Evolutionary conservation across 64 coral and sea anemone genomes (phyloP), one percentile per base, ranked within the genome.

Genomic region (Montipora capricornis): DNA sequence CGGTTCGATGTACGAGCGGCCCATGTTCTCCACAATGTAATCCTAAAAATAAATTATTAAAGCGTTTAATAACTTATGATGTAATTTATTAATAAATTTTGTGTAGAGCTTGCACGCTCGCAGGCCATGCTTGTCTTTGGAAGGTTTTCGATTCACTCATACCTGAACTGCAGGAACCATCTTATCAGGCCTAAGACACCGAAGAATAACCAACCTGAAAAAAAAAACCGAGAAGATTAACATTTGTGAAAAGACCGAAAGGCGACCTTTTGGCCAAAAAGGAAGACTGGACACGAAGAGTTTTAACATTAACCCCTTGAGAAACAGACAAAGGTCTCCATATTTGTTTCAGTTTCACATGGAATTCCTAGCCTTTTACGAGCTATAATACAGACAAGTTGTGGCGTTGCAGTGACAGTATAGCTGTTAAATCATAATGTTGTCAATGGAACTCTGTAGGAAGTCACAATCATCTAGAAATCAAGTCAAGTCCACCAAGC

Each of bases 1-100:
- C 37, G 98, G 98, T 60, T 99, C 98, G 4, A 99, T 99, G 80
- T 96, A 99, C 44, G 98, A 93, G 16, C 98, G 92, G 49, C 98
- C 98, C 98, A 99, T 99, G 76, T 92, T 99, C 66, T 99, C 98
- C 14, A 99, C 98, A 37, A 99, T 99, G 47, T 94, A 99, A 64
- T 99, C 98, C 98, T 99, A 81, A 37, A 13, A 82, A 76, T 44
- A 68, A 66, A 84, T 51, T 14, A 20, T 7, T 47, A 1, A 13
- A 89, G 73, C 1, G 29, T 37, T 37, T 37, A 37, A 37, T 37
- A 37, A 37, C 29, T 37, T 37, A 37, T 37, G 29, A 37, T 37
- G 29, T 37, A 37, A 37, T 37, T 37, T 37, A 37, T 37, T 37
- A 1, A 37, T 37, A 37, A 37, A 37, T 37, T 37, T 26, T 26